Conservation (phyloP, 2,113 vertebrate species). For the Zootoca vivipara region DNA sequence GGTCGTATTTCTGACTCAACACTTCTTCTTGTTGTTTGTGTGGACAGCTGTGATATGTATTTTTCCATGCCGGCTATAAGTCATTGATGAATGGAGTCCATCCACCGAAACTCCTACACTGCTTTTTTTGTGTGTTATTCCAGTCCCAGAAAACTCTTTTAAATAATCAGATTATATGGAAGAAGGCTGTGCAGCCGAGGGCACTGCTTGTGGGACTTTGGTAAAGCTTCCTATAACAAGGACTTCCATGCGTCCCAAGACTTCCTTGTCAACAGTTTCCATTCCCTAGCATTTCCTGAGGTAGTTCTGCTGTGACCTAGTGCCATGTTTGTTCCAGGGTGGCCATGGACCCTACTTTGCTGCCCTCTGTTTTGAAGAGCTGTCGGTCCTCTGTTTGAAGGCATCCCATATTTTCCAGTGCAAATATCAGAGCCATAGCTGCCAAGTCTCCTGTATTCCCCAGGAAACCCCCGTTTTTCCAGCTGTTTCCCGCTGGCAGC, state of each 20-base stretch:
- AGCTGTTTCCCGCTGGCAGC: too few species aligned
- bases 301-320: not conserved
- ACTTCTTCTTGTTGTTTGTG: not conserved
- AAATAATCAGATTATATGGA: not conserved
- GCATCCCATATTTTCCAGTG: too few species aligned
- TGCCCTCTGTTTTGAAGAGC: too few species aligned
- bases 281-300: not conserved
- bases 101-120: not conserved
- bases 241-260: too few species aligned
- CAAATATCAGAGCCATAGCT: too few species aligned
- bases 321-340: not conserved
- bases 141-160: not conserved
- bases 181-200: too few species aligned
- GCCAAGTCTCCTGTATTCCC: too few species aligned
- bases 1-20: not conserved
- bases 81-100: not conserved
- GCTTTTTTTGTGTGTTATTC: not conserved
- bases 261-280: not conserved
- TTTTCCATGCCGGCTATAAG: not conserved
- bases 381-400: too few species aligned
- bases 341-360: too few species aligned
- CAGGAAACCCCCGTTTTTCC: too few species aligned
- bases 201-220: not conserved
- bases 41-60: not conserved
- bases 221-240: not conserved